phyloP scores from a whole-genome alignment of 2,888 invertebrate genomes.

The Hesperia comma region DNA sequence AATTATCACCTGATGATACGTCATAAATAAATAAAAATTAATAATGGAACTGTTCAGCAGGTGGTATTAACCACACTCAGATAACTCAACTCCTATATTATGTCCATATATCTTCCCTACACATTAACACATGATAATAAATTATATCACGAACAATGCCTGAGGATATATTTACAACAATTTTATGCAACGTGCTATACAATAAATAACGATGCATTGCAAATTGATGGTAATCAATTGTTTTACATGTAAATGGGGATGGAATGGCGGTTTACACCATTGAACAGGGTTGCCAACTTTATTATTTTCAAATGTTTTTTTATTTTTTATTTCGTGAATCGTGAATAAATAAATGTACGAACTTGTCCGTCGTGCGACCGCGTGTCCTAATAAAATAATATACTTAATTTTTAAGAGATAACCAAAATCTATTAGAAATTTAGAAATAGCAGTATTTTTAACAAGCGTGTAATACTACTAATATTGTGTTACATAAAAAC shows the following conservation, averaged over 20 bases:
- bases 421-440: too few relatives aligned
- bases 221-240: constrained; percentile 57
- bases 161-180: constrained; percentile 36
- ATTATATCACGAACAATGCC: constrained; percentile 33
- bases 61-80: constrained; percentile 3
- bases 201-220: constrained; percentile 54
- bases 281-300: too few relatives aligned
- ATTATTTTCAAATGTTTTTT: too few relatives aligned
- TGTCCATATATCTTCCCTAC: constrained; percentile 19
- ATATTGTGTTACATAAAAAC: too few relatives aligned
- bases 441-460: too few relatives aligned
- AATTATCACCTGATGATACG: too few relatives aligned
- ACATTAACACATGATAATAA: constrained; percentile 22
- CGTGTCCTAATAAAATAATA: too few relatives aligned
- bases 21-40: constrained; percentile 11
- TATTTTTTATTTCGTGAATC: too few relatives aligned
- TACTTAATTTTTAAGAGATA: too few relatives aligned
- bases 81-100: constrained; percentile 16
- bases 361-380: too few relatives aligned
- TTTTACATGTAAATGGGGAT: constrained; percentile 64
- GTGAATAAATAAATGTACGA: too few relatives aligned
- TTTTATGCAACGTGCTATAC: constrained; percentile 44
- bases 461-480: too few relatives aligned
- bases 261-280: constrained; percentile 49
- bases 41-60: constrained; percentile 5